Conservation (phyloP, 2,888 invertebrate genomes). For the Argyresthia albistria region DNA sequence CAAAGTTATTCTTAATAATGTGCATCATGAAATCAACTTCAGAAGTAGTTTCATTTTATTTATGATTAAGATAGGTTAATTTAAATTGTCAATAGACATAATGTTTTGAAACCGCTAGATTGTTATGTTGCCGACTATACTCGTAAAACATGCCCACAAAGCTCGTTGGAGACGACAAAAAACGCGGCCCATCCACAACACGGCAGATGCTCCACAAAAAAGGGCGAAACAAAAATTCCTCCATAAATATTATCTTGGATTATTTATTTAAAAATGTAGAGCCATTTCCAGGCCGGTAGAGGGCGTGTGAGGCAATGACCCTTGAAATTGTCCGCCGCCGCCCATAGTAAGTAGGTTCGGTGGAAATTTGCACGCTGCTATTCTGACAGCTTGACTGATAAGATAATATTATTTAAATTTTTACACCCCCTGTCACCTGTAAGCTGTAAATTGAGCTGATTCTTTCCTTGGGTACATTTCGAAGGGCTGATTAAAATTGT, state of each 20-base stretch:
- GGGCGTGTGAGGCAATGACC: slow-evolving; percentile 59
- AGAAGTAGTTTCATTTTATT: too few relatives aligned
- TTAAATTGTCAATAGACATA: too few relatives aligned
- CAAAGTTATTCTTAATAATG: background rate
- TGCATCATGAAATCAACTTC: too few relatives aligned
- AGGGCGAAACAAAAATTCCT: background rate
- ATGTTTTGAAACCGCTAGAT: too few relatives aligned
- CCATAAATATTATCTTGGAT: slow-evolving; percentile 21
- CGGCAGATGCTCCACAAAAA: background rate
- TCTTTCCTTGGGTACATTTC: too few relatives aligned
- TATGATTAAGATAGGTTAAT: too few relatives aligned
- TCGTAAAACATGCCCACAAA: too few relatives aligned
- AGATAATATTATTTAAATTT: slow-evolving; percentile 10
- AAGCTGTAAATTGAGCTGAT: too few relatives aligned
- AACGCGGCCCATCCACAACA: background rate
- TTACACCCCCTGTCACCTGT: slow-evolving; percentile 12
- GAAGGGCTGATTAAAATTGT: too few relatives aligned
- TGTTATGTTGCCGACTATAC: background rate
- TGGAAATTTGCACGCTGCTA: slow-evolving; percentile 36
- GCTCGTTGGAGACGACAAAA: background rate
- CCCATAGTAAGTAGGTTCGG: slow-evolving; percentile 18
- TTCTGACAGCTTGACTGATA: slow-evolving; percentile 47
- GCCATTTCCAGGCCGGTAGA: slow-evolving; percentile 22
- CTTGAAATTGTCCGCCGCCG: slow-evolving; percentile 59
- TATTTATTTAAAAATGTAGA: slow-evolving; percentile 32